phyloP scores from a whole-genome alignment of 2,113 vertebrate species.

The Pseudopodoces humilis region DNA sequence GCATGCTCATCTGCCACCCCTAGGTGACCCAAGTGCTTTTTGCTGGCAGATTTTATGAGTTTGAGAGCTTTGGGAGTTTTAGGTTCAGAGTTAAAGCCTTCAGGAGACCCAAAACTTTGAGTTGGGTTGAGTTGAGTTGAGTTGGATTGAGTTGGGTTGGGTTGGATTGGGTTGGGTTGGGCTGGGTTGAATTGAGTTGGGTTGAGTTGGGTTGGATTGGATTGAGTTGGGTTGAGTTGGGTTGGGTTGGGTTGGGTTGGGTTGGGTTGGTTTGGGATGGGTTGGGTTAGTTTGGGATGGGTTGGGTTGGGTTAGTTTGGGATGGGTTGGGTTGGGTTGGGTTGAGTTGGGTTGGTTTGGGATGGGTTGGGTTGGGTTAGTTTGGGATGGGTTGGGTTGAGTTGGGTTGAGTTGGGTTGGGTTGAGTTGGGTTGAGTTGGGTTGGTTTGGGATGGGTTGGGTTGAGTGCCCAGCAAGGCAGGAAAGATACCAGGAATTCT shows the following conservation, averaged over 20 bases:
- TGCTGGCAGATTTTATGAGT: not conserved
- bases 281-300: no score
- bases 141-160: not conserved
- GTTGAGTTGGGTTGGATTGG: not conserved
- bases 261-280: not conserved
- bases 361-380: accelerated
- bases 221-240: not conserved
- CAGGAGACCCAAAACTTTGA: not conserved
- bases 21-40: not conserved
- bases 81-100: not conserved
- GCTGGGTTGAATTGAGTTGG: not conserved
- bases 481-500: not conserved
- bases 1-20: not conserved
- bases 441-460: not conserved
- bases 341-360: not conserved
- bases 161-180: not conserved
- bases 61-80: not conserved
- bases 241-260: not conserved
- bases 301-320: accelerated
- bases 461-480: not conserved
- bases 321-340: not conserved
- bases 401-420: not conserved
- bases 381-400: not conserved
- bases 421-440: accelerated
- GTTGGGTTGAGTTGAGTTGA: not conserved